Base-by-base conservation (phyloP, 64 coral and sea anemone species). In the Anthopleura sola region DNA sequence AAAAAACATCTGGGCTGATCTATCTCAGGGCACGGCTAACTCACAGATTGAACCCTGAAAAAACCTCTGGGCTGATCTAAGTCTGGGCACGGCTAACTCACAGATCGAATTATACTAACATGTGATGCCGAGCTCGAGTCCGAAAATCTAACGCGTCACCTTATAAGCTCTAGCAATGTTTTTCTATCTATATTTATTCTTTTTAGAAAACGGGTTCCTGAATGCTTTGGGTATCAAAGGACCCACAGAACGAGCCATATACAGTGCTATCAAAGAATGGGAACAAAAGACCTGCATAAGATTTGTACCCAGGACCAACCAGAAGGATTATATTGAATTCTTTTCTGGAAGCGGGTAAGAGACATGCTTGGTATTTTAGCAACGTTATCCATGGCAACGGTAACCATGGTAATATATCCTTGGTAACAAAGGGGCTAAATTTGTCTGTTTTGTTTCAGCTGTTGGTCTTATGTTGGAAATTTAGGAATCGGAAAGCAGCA, bases 231-330 rank as follows among this genome's bases (percentile, higher is more conserved):
- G 89, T 47, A 80, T 86, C 20, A 91, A 91, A 40, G 89, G 89
- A 44, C 89, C 83, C n/a, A 88, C 86, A 0, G 91, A 93, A 33
- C 87, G 58, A 79, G 86, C 86, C 13, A 93, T 93, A 62, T 36
- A 54, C 37, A 88, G 91, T 40, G 91, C 91, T 38, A 88, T 93
- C 13, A 88, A 88, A 9, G 91, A 93, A 46, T 91, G 89, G 89
- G 33, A 91, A 32, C 50, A 91, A 29, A 91, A 91, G 55, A 91
- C 89, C 2, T 91, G 89, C 40, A 82, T 91, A 38, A 19, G 84
- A 85, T 91, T 91, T 44, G 89, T 91, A 38, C 84, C 89, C 36
- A 85, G 89, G 38, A 86, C 84, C 55, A 81, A 38, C 26, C 83
- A 91, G 47, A 91, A 91, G 40, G 82, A 93, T 36, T 88, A 93